Conservation (phyloP, 1,140 invertebrate species). For the Hormaphis cornu region DNA sequence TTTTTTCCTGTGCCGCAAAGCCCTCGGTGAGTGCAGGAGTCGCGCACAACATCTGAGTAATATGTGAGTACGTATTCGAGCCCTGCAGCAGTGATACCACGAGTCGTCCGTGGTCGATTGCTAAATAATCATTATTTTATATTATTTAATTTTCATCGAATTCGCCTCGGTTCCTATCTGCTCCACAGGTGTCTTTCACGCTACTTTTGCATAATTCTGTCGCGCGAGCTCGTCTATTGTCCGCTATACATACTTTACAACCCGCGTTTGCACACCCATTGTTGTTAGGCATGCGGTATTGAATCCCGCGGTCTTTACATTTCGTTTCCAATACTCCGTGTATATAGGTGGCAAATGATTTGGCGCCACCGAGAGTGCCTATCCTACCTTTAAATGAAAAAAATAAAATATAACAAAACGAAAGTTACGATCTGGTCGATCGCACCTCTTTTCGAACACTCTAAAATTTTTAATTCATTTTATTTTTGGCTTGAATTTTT, state of each 20-base stretch:
- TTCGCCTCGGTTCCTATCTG: background rate
- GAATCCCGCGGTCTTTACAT: background rate
- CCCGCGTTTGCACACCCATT: too few species aligned
- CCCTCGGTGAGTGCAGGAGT: background rate
- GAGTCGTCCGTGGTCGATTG: background rate
- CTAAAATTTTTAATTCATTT: too few species aligned
- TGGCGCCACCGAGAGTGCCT: too few species aligned
- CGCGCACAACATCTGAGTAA: background rate
- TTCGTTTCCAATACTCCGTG: too few species aligned
- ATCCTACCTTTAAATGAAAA: too few species aligned
- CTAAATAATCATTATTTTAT: too few species aligned
- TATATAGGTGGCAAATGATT: too few species aligned
- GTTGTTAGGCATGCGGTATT: background rate
- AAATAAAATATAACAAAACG: too few species aligned
- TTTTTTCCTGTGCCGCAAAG: too few species aligned
- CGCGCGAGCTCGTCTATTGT: background rate
- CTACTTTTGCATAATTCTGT: slow-evolving; percentile 12
- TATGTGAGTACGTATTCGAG: background rate
- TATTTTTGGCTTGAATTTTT: too few species aligned
- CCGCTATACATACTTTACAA: background rate
- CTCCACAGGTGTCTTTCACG: background rate
- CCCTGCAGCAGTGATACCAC: background rate
- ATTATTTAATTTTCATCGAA: background rate
- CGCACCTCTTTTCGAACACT: too few species aligned
- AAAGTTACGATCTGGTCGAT: too few species aligned